Base-by-base conservation (phyloP, 1,140 invertebrate species). In the Dendrolimus punctatus region DNA sequence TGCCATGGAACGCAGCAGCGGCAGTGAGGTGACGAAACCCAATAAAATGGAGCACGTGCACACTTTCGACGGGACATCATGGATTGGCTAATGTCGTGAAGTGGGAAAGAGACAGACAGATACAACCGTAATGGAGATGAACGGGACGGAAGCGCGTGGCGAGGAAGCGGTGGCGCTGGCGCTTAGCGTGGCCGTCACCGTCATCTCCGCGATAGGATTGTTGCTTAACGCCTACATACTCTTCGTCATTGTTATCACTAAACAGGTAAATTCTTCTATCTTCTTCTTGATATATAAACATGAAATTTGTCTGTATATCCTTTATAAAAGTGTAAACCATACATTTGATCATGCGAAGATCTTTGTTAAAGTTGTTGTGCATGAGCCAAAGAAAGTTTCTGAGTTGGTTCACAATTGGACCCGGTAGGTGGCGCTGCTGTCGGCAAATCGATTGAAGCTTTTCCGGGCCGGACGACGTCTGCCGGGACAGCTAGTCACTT, bases 151-250 rank as follows among this genome's bases (percentile, higher is more conserved):
- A 53, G 56, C 68, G 51, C 71, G 70, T 46, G 73, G 73, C 54
- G 78, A 80, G 66, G 74, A 82, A 51, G 73, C 62, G 51, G 85
- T 89, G 80, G 80, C 84, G 80, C 88, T 89, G 82, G 87, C 86
- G 75, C 86, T 91, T 58, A 88, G 81, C 77, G 81, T 90, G 49
- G 81, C 87, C 72, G 79, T 91, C 68, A 85, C 89, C 78, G 83
- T 90, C 64, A 87, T 90, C 71, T 90, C 89, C 66, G 82, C 87
- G 62, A 71, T 90, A 58, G 90, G 90, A 62, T 83, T 91, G 57
- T 74, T 91, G 53, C 85, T 91, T 59, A 91, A 91, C 69, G 86
- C 79, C 49, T 91, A 90, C 62, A 88, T 91, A 67, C 72, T 91
- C 5, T 78, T 90, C 62, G 79, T 91, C 65, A 89, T 90, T 46